Evolutionary conservation across 2,888 invertebrate species (phyloP), one percentile per base, ranked within the genome.

Genomic region (Eupithecia dodoneata): DNA sequence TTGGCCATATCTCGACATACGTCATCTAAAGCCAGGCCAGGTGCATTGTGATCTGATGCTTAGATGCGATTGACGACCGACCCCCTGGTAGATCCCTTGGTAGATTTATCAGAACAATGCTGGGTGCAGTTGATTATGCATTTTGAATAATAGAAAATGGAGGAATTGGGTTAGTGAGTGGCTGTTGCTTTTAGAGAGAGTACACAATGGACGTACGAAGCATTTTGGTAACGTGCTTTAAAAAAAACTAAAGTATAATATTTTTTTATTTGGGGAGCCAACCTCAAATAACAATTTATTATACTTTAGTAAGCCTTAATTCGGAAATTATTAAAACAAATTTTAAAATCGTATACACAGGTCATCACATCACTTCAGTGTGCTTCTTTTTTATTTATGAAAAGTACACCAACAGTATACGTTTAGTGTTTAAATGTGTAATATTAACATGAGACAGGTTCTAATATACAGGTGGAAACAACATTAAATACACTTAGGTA

Each of bases 31-130:
- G 41, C 18, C 69, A 66, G 76, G 74, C 78, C 71, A 81, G 77
- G 80, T 78, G 73, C 79, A 81, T 81, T 78, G 80, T 81, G 83
- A 83, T 83, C 74, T 71, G 83, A 83, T 82, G 78, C 15, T 74
- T 42, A 77, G 82, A 83, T 82, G 77, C 73, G 81, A 82, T 82
- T 77, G 82, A 80, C 77, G 74, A 72, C 77, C 81, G 83, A 80
- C 83, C 83, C 74, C 81, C 83, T 79, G 73, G 80, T 55, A 77
- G 69, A 69, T 69, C 44, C 45, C 41, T 42, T 1, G 13, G 47
- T 69, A 69, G 67, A 69, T 69, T 44, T 69, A 69, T 80, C 79
- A 76, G 79, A 79, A 82, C 81, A 81, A 82, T 81, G 81, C 72
- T 13, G 47, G 79, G 74, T 45, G 63, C 15, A 49, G 71, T 76